Evolutionary conservation across 2,113 vertebrate species (phyloP).

Genomic region (Ageneiosus marmoratus): DNA sequence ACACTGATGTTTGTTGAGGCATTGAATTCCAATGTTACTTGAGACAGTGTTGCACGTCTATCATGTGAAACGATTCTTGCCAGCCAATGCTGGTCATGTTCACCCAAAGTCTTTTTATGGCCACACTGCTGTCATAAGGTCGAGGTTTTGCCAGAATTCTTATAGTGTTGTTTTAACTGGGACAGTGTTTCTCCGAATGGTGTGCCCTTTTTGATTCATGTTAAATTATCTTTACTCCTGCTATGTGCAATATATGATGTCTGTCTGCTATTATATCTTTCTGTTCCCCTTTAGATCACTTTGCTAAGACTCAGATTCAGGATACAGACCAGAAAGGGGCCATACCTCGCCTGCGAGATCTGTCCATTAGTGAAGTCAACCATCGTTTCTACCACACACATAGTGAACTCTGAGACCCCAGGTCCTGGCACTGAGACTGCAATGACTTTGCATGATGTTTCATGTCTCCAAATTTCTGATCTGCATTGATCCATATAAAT

Average conservation of each 20-base stretch:
- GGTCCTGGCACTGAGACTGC: neutral
- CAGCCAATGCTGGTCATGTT: no score
- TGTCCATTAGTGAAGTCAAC: conserved; percentile 89
- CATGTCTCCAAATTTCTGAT: conserved; percentile 34
- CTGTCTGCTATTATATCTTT: neutral
- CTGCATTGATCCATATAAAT: conserved; percentile 43
- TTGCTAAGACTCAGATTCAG: conserved; percentile 78
- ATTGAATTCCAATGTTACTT: no score
- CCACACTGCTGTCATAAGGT: no score
- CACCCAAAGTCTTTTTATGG: no score
- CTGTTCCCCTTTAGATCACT: conserved; percentile 73
- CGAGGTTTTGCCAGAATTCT: no score
- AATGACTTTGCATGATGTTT: neutral
- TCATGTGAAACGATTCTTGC: no score
- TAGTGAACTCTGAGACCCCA: conserved; percentile 2
- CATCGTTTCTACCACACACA: conserved; percentile 56
- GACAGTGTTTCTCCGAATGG: neutral
- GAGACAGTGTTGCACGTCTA: no score
- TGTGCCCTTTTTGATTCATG: neutral
- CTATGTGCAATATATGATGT: neutral
- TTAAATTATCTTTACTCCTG: neutral
- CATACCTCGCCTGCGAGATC: conserved; percentile 82
- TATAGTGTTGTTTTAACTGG: no score
- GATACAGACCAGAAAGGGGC: conserved; percentile 73
- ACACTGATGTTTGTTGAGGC: no score